phyloP scores from a whole-genome alignment of 2,888 invertebrate species.

The Prosapia bicincta region DNA sequence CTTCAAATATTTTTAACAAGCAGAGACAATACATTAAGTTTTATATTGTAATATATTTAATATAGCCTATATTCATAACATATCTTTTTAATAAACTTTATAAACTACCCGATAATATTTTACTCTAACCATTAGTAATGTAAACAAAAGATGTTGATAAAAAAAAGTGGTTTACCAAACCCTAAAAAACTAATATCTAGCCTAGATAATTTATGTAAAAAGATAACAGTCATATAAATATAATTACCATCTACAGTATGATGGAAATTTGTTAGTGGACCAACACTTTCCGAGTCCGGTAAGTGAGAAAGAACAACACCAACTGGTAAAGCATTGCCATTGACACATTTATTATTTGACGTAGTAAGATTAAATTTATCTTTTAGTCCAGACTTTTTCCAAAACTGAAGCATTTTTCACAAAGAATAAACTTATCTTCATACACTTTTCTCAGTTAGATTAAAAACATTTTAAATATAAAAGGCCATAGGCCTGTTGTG shows the following conservation, averaged over 20 bases:
- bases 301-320: conserved; percentile 20
- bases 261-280: conserved; percentile 31
- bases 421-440: neutral
- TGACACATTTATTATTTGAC: conserved; percentile 26
- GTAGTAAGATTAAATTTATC: neutral
- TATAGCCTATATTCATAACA: too few relatives aligned
- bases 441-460: neutral
- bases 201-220: too few relatives aligned
- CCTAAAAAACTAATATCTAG: too few relatives aligned
- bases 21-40: too few relatives aligned
- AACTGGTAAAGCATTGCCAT: conserved; percentile 26
- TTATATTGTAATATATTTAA: too few relatives aligned
- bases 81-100: too few relatives aligned
- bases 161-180: too few relatives aligned
- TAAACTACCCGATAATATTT: too few relatives aligned
- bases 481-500: neutral
- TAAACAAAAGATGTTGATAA: too few relatives aligned
- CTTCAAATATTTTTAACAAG: too few relatives aligned
- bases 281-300: conserved; percentile 23
- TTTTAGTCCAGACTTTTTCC: neutral
- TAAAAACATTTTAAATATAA: neutral
- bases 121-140: too few relatives aligned
- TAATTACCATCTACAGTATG: conserved; percentile 8
- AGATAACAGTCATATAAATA: neutral
- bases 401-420: neutral